These are phyloP conservation scores for Crotalus tigris DNA, from an alignment of 2,113 vertebrate species.

Conservation along the genomic window DNA sequence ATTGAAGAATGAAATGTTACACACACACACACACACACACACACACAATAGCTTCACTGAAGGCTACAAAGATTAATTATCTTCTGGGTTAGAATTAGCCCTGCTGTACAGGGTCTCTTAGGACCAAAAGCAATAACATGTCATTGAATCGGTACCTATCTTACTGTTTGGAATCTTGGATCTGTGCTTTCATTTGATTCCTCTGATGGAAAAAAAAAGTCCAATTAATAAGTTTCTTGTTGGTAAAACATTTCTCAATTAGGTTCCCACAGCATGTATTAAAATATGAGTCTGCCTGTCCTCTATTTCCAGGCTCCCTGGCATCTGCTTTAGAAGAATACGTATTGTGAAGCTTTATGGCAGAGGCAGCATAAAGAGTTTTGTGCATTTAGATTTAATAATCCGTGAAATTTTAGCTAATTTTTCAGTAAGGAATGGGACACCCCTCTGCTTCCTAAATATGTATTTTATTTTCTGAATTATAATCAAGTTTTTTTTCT, in stretches of 20 bases:
- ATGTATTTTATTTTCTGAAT: neutral
- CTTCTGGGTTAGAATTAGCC: conserved; percentile 1
- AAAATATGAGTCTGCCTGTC: conserved; percentile 40
- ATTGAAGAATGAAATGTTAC: neutral
- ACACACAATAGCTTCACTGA: conserved; percentile 11
- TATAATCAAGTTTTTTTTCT: neutral
- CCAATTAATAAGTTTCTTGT: conserved; percentile 41
- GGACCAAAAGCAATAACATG: neutral
- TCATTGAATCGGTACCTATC: conserved; percentile 15
- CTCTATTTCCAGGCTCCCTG: conserved; percentile 19
- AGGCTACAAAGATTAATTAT: conserved; percentile 31
- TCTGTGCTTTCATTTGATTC: conserved; percentile 19
- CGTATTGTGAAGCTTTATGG: conserved; percentile 13
- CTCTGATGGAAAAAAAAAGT: conserved; percentile 12
- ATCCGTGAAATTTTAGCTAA: neutral
- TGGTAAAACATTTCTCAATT: conserved; percentile 28
- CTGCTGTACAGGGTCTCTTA: conserved; percentile 27
- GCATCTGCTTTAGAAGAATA: conserved; percentile 13
- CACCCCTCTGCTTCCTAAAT: conserved; percentile 1
- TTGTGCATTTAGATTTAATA: neutral
- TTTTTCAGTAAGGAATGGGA: neutral
- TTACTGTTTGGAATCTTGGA: neutral
- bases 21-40: neutral
- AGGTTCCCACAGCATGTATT: conserved; percentile 32
- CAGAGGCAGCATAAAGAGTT: conserved; percentile 28